These are phyloP conservation scores for Alethe diademata DNA, from an alignment of 2,113 vertebrate species.

Conservation along the genomic window DNA sequence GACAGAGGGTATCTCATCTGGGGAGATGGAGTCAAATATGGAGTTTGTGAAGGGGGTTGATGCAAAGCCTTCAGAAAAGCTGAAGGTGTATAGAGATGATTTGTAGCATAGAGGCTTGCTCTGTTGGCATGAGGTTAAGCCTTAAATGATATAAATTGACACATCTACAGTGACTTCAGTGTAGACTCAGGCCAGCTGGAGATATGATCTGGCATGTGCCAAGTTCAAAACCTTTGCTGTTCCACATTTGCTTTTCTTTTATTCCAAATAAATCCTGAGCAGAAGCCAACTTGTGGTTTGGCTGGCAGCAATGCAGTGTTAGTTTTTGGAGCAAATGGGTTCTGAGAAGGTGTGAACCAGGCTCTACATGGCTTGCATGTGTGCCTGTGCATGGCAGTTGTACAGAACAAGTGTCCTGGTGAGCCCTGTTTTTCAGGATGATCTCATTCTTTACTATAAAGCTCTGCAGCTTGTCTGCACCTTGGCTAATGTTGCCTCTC, in stretches of 20 bases:
- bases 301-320: not conserved
- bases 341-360: not conserved
- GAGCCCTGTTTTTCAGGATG: not conserved
- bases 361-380: not conserved
- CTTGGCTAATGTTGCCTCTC: not conserved
- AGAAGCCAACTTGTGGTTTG: not conserved
- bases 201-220: not conserved
- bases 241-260: not conserved
- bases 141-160: not conserved
- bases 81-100: not conserved
- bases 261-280: not conserved
- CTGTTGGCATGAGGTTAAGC: not conserved
- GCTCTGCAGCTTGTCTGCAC: not conserved
- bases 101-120: not conserved
- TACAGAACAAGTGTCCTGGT: not conserved
- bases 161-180: not conserved
- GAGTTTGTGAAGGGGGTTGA: rapidly evolving
- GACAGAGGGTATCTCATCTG: not conserved
- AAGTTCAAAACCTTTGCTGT: not conserved
- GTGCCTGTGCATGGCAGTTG: not conserved
- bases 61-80: not conserved
- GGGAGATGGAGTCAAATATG: not conserved
- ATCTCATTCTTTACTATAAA: not conserved
- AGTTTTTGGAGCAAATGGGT: not conserved
- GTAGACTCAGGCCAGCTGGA: not conserved